Percentiles rank a stretch among this genome's conserved stretches.
These are phyloP conservation scores for Melipona beecheii DNA, from an alignment of 2,888 invertebrate species.

Conservation along the genomic window DNA sequence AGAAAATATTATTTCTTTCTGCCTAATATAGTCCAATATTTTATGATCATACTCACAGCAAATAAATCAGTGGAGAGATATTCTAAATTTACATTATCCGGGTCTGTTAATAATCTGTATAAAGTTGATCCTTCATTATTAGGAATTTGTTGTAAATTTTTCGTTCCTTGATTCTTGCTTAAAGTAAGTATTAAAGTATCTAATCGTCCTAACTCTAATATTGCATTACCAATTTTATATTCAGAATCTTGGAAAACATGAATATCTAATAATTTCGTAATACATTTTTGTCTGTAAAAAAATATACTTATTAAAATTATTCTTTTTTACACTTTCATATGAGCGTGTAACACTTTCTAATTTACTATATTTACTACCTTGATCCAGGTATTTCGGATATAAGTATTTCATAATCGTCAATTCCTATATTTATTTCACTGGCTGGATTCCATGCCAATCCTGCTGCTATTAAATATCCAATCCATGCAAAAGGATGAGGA, in stretches of 20 bases:
- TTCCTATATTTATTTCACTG: slow-evolving; percentile 80
- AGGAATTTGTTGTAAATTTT: slow-evolving; percentile 85
- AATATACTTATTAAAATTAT: not conserved
- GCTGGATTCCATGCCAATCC: slow-evolving; percentile 87
- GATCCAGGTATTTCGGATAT: slow-evolving; percentile 70
- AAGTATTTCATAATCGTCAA: slow-evolving; percentile 77
- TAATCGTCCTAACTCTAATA: slow-evolving; percentile 86
- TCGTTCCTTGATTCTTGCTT: slow-evolving; percentile 84
- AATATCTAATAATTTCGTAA: slow-evolving; percentile 85
- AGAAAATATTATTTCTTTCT: slow-evolving; percentile 1
- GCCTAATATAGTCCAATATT: not conserved
- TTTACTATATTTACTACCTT: slow-evolving; percentile 65
- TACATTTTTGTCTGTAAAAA: slow-evolving; percentile 76
- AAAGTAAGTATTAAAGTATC: slow-evolving; percentile 86
- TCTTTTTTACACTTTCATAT: not conserved
- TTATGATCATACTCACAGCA: slow-evolving; percentile 83
- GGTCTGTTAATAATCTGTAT: slow-evolving; percentile 86
- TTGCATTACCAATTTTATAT: slow-evolving; percentile 84
- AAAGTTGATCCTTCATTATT: slow-evolving; percentile 86
- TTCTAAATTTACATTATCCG: slow-evolving; percentile 87
- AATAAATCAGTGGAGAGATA: slow-evolving; percentile 86
- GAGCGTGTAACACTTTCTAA: not conserved
- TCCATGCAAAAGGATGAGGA: slow-evolving; percentile 86
- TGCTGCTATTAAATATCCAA: slow-evolving; percentile 86
- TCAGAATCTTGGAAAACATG: slow-evolving; percentile 85